Base-by-base conservation (phyloP, 2,797 vertebrate species). In the Bradypus variegatus region DNA sequence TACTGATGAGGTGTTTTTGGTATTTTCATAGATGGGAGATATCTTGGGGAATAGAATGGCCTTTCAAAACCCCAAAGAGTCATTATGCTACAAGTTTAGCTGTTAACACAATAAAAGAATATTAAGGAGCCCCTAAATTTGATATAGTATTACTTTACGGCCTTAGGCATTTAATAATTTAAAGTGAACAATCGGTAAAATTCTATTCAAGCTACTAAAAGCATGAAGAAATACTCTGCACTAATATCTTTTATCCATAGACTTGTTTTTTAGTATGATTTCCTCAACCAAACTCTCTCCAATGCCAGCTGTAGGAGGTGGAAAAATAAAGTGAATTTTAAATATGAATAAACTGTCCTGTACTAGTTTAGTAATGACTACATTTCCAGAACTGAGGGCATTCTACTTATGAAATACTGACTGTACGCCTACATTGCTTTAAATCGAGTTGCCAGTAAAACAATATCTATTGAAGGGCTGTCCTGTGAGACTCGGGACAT, bases 361-460 rank as follows among this genome's bases (percentile, higher is more conserved):
- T 21, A 21, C 48, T 92, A 53, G 82, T 55, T 53, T 53, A 65
- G 64, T 14, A 87, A 31, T 5, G 19, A 67, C 36, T 50, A 0
- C 23, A 27, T 86, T 91, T 93, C 48, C 73, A 92, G 41, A 89
- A 67, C 36, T 65, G 27, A 78, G 4, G 29, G 25, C 7, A 25
- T 80, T 85, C 31, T 83, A 36, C 25, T 84, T 7, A 8, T 55
- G n/a, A 94, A 84, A 72, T 78, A 65, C 48, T 86, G 60, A 92
- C 13, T 89, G 9, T 77, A 4, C 50, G 11, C 31, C 64, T 38
- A 10, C 15, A 65, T 36, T 83, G 58, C 60, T 58, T 90, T 65
- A 92, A 94, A 76, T 92, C 70, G 78, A 92, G 25, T 27, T 58
- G 50, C 72, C 69, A 79, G 41, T 67, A 83, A 86, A 94, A 73